A percentile compares a stretch with the other conserved stretches of the same genome.
Evolutionary conservation across 2,888 invertebrate genomes (phyloP).

Genomic region (Ophraella communa): DNA sequence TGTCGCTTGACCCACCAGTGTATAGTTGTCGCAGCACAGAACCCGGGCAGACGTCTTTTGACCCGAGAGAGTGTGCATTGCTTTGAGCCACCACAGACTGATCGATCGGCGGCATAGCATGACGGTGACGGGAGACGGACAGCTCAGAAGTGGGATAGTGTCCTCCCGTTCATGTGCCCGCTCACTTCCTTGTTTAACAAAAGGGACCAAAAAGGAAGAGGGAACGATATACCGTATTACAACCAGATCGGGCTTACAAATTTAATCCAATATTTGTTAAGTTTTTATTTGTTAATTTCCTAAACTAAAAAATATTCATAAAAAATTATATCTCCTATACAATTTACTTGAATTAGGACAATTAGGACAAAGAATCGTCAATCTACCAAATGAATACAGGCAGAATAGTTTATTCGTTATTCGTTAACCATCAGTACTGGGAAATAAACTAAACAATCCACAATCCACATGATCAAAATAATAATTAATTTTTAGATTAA

Average conservation of each 20-base stretch:
- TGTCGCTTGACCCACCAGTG: conserved; percentile 32
- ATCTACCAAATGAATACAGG: too few relatives aligned
- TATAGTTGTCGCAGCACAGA: conserved; percentile 45
- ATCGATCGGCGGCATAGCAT: conserved; percentile 56
- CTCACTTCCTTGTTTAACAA: conserved; percentile 17
- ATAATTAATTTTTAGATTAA: too few relatives aligned
- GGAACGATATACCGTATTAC: neutral
- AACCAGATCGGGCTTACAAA: neutral
- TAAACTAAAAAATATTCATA: too few relatives aligned
- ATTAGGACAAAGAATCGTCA: too few relatives aligned
- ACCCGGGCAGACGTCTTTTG: conserved; percentile 59
- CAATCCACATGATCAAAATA: too few relatives aligned
- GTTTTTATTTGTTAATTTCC: neutral
- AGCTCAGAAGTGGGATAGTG: conserved; percentile 49
- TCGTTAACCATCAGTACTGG: too few relatives aligned
- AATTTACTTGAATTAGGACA: too few relatives aligned
- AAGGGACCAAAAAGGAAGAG: conserved; percentile 23
- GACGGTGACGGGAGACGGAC: conserved; percentile 61
- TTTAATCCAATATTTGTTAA: neutral
- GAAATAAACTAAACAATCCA: too few relatives aligned
- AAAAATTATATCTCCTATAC: too few relatives aligned
- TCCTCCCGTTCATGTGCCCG: conserved; percentile 17
- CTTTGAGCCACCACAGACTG: conserved; percentile 59
- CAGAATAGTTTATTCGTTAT: too few relatives aligned
- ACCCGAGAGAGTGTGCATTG: conserved; percentile 54